Evolutionary conservation across 2,888 invertebrate genomes (phyloP), one percentile per base, ranked within the genome.

Genomic region (Tenthredo mesomela): DNA sequence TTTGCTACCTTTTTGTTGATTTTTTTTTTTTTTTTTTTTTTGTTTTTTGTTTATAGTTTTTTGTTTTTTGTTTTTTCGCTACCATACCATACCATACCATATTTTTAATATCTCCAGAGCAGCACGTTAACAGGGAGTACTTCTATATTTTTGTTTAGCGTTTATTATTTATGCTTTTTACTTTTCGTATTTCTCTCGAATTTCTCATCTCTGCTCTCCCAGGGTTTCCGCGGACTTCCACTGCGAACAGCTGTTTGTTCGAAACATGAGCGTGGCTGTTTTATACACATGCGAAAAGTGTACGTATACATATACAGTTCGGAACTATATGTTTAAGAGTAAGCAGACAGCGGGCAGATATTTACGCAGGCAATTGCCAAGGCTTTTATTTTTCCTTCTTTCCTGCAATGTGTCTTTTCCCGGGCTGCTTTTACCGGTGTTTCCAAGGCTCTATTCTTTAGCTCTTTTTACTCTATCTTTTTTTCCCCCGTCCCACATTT

Each of bases 41-140:
- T 54, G 5, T 15, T 54, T n/a, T n/a, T 58, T 29, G n/a, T 54
- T 25, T n/a, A n/a, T n/a, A n/a, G n/a, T 54, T 25, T n/a, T 6
- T 33, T 5, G 29, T 29, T 29, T 29, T 29, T 54, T 54, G 5
- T 15, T 54, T n/a, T n/a, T 58, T 29, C 29, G 9, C 29, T 58
- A 12, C 7, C n/a, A 40, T n/a, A n/a, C n/a, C n/a, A n/a, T n/a
- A n/a, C n/a, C n/a, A n/a, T n/a, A n/a, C 58, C 78, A 25, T 78
- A 58, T 78, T 78, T 84, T 67, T 33, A 43, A 37, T 84, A 78
- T 73, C 58, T 67, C 73, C 58, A 37, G 37, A 37, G 70, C 86
- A 21, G 80, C 58, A 73, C 78, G 65, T 29, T 75, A 58, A 61
- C 82, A 84, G 83, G 10, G 10, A 86, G 87, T 87, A 86, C 87